Evolutionary conservation across 2,888 invertebrate genomes (phyloP), one percentile per base, ranked within the genome.

Genomic region (Scotopteryx bipunctaria): DNA sequence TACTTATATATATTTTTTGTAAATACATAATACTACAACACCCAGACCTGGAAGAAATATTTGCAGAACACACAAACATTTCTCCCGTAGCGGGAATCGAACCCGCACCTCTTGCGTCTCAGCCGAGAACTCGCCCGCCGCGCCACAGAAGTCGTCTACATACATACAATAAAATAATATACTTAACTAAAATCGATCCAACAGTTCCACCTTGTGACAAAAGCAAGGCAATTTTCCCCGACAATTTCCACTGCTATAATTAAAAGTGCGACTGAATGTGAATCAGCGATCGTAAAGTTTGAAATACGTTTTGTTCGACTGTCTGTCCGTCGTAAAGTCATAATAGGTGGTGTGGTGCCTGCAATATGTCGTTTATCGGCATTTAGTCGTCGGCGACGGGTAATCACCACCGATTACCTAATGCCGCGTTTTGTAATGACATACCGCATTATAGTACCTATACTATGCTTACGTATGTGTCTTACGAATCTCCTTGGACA

Each of bases 351-450:
- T 61, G 59, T 64, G 50, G 60, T 57, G 59, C 52, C 61, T 57
- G 63, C 67, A 66, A 67, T 69, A 64, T 71, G 71, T 65, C 85
- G 81, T 86, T 88, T 87, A 86, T 78, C 85, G 76, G 62, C 83
- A 78, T 86, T 88, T 88, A 88, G 81, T 69, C 75, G 71, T 72
- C 74, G 69, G 69, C 76, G 74, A 74, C 75, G 73, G 83, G 75
- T 78, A 81, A 83, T 85, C 78, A 76, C 62, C 72, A 32, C 59
- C 72, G 73, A 86, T 83, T 83, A 78, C 69, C 71, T 80, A 82
- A 83, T 86, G 82, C 80, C 76, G 78, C 68, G 75, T 68, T 71
- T 33, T 49, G 41, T 45, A 53, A 58, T 55, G 46, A 45, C 49
- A 55, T 27, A 43, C 71, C 41, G 47, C 36, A 41, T 41, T 29